Evolutionary conservation across 2,888 invertebrate species (phyloP).

Genomic region (Halocaridina rubra): DNA sequence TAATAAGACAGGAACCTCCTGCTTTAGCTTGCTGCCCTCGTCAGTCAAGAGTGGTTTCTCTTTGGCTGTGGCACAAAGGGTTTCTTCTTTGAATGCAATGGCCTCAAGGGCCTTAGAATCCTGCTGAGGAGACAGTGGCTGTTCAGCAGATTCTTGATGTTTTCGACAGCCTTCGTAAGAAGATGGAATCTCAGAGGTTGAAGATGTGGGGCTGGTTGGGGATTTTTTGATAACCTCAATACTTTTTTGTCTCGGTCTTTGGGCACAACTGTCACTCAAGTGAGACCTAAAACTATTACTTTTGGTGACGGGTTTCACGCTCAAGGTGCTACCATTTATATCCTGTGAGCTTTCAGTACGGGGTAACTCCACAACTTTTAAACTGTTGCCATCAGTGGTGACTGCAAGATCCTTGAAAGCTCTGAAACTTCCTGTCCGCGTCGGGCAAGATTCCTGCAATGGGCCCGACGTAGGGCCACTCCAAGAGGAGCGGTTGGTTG

Average conservation of each 20-base stretch:
- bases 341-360: not conserved
- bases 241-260: not conserved
- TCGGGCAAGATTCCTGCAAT: constrained; percentile 14
- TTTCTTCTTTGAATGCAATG: not conserved
- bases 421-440: constrained; percentile 34
- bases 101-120: not conserved
- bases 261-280: constrained; percentile 2
- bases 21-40: constrained; percentile 12
- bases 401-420: constrained; percentile 12
- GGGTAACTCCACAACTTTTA: not conserved
- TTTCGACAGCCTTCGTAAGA: too few relatives aligned
- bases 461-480: constrained; percentile 25
- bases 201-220: not conserved
- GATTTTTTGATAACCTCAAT: not conserved
- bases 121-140: not conserved
- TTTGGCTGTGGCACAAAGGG: not conserved
- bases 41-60: not conserved
- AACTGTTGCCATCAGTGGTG: constrained; percentile 5
- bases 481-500: constrained; percentile 38
- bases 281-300: constrained; percentile 48
- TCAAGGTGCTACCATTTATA: not conserved
- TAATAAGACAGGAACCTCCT: not conserved
- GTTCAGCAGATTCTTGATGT: not conserved
- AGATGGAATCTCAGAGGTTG: not conserved
- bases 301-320: not conserved